Percentiles rank a stretch among this genome's conserved stretches.
Evolutionary conservation across 2,888 invertebrate genomes (phyloP).

Genomic region (Carpatolechia fugitivella): DNA sequence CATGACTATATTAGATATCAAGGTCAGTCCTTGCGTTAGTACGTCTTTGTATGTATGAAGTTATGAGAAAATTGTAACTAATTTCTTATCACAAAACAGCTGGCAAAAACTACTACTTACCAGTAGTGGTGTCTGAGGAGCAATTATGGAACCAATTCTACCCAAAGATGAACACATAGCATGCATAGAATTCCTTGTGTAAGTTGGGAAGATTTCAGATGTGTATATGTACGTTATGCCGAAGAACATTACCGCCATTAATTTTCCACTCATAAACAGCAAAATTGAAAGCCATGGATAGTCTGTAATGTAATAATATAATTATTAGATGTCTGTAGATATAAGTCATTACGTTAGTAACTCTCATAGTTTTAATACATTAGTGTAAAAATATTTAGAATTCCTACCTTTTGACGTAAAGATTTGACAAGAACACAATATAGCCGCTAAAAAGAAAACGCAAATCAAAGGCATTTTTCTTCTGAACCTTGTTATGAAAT

Average conservation of each 20-base stretch:
- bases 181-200: conserved; percentile 73
- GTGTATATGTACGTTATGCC: conserved; percentile 74
- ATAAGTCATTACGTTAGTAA: too few species aligned
- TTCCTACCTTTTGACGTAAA: conserved; percentile 68
- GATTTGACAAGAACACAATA: conserved; percentile 74
- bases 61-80: too few species aligned
- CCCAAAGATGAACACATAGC: conserved; percentile 80
- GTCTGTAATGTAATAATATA: conserved; percentile 26
- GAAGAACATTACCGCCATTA: conserved; percentile 67
- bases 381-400: neutral
- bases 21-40: too few species aligned
- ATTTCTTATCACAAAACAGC: too few species aligned
- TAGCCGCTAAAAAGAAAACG: conserved; percentile 71
- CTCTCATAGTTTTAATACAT: neutral
- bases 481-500: conserved; percentile 69
- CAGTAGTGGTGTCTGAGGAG: conserved; percentile 72
- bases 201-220: conserved; percentile 79
- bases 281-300: conserved; percentile 31
- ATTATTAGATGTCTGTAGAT: too few species aligned
- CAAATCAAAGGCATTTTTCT: conserved; percentile 70
- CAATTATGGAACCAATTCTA: conserved; percentile 78
- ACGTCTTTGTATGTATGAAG: too few species aligned
- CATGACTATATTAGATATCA: too few species aligned
- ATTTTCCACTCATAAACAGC: conserved; percentile 76
- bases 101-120: too few species aligned